Conservation (phyloP, 2,113 vertebrate species). For the Phasianus colchicus region DNA sequence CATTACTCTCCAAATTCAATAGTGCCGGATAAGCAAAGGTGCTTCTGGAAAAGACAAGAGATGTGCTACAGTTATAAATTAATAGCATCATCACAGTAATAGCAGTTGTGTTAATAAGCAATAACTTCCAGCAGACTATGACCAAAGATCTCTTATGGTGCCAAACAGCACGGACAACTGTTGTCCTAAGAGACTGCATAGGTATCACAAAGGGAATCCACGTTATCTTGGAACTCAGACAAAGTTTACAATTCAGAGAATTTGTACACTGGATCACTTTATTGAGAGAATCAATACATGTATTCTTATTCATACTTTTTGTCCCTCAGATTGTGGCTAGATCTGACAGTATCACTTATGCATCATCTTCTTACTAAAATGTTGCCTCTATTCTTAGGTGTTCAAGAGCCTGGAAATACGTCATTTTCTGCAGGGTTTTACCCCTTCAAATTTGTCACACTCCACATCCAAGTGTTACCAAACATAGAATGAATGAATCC, state of each 20-base stretch:
- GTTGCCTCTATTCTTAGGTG: neutral
- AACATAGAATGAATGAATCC: neutral
- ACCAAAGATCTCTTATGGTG: neutral
- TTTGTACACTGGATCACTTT: neutral
- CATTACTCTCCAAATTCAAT: conserved; percentile 1
- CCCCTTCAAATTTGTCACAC: neutral
- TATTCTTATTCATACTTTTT: neutral
- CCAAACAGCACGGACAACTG: neutral
- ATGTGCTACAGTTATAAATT: neutral
- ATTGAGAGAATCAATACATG: neutral
- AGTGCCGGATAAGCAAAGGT: neutral
- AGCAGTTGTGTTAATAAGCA: neutral
- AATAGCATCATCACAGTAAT: neutral
- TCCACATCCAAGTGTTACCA: neutral
- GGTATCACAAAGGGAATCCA: neutral
- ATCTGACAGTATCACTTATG: neutral
- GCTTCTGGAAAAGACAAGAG: neutral
- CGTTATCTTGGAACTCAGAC: neutral
- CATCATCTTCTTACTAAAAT: neutral
- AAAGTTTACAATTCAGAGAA: neutral
- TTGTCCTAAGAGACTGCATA: neutral
- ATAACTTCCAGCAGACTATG: neutral
- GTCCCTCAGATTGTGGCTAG: neutral
- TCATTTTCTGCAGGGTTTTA: neutral
- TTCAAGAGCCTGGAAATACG: neutral